Conservation (phyloP, 2,888 invertebrate species). For the Parnassius smintheus region DNA sequence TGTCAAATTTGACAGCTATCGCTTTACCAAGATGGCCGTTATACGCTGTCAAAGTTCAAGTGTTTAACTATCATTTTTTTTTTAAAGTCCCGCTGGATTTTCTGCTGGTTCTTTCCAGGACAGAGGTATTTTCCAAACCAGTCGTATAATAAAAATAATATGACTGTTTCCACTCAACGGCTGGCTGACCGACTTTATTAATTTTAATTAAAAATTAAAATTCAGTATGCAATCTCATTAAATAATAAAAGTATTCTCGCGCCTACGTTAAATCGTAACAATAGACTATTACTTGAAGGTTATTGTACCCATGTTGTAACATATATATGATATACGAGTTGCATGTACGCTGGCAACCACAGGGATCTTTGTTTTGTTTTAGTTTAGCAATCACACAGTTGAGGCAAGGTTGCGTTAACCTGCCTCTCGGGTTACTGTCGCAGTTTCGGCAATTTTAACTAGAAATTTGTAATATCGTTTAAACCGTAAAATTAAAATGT, state of each 20-base stretch:
- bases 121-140: too few relatives aligned
- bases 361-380: constrained; percentile 20
- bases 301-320: constrained; percentile 16
- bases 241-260: constrained; percentile 5
- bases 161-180: too few relatives aligned
- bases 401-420: constrained; percentile 9
- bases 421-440: constrained; percentile 9
- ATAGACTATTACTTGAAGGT: constrained; percentile 20
- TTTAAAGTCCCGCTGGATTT: too few relatives aligned
- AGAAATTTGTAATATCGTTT: constrained; percentile 19
- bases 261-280: constrained; percentile 17
- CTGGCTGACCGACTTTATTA: neutral
- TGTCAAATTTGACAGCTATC: too few relatives aligned
- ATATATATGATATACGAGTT: constrained; percentile 3
- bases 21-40: too few relatives aligned
- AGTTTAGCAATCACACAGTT: constrained; percentile 19
- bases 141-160: too few relatives aligned
- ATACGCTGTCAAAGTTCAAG: too few relatives aligned
- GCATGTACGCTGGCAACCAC: neutral
- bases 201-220: constrained; percentile 3
- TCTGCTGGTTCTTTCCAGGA: too few relatives aligned
- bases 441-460: constrained; percentile 12
- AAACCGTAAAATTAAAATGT: constrained; percentile 8
- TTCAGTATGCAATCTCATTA: neutral
- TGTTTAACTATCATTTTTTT: too few relatives aligned